phyloP scores from a whole-genome alignment of 2,113 vertebrate genomes.

The Ariopsis seemanni region DNA sequence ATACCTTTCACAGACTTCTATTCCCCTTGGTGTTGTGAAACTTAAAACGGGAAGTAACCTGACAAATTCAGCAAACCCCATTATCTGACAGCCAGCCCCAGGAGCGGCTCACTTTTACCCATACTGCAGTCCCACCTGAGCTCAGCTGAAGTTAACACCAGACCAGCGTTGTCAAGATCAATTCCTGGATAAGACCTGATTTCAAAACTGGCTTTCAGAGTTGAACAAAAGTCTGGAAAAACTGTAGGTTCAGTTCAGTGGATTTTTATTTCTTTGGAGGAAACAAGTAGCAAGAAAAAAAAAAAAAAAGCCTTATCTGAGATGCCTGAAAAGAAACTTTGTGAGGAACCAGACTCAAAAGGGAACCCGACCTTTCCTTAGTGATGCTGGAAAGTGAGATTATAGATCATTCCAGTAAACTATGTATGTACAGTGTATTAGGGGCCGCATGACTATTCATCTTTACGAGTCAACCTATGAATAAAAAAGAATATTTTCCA shows the following conservation, averaged over 20 bases:
- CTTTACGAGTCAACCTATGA: not conserved
- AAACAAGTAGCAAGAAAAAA: not conserved
- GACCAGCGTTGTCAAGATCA: not conserved
- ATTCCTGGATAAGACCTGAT: not conserved
- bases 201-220: not conserved
- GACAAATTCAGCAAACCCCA: not conserved
- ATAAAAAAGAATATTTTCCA: not conserved
- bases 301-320: not conserved
- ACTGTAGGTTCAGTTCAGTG: not conserved
- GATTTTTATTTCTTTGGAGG: not conserved
- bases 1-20: not conserved
- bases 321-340: not conserved
- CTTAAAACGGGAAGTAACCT: not conserved
- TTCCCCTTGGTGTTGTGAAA: not conserved
- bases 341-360: not conserved
- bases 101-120: not conserved
- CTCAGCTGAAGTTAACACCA: not conserved
- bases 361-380: not conserved
- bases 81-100: slow-evolving; percentile 8
- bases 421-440: not conserved
- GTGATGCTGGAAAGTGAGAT: not conserved
- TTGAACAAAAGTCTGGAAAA: not conserved
- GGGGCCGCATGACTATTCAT: not conserved
- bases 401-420: not conserved
- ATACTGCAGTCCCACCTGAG: not conserved